A percentile compares a stretch with the other conserved stretches of the same genome.
phyloP scores from a whole-genome alignment of 2,797 vertebrate species.

The Argyrosomus regius region DNA sequence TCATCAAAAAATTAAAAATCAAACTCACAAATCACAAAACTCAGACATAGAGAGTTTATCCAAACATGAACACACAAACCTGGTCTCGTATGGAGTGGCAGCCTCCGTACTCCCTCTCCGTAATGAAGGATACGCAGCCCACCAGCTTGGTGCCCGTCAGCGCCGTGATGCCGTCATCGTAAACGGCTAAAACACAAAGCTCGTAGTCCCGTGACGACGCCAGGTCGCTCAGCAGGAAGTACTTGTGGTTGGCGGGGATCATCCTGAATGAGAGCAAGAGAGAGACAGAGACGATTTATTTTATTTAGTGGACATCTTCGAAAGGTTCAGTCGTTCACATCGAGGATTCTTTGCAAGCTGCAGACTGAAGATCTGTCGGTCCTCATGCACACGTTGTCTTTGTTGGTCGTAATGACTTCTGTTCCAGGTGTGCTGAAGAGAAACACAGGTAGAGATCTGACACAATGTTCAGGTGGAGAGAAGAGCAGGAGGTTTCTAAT shows the following conservation, averaged over 20 bases:
- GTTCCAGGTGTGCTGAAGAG: neutral
- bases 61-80: constrained; percentile 28
- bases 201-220: constrained; percentile 89
- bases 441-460: neutral
- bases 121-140: constrained; percentile 90
- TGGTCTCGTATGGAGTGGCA: constrained; percentile 90
- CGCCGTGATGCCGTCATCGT: constrained; percentile 87
- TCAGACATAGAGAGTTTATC: no score
- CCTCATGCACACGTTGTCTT: neutral
- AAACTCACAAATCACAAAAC: no score
- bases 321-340: no score
- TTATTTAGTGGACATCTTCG: no score
- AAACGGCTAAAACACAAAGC: constrained; percentile 90
- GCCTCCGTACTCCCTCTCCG: constrained; percentile 84
- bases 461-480: neutral
- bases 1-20: no score
- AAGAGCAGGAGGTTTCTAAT: constrained; percentile 13
- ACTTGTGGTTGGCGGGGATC: constrained; percentile 90
- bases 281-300: neutral
- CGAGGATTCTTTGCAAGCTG: no score
- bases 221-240: constrained; percentile 90
- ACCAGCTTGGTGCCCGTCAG: constrained; percentile 88
- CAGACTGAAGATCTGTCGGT: neutral
- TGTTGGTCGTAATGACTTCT: neutral
- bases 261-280: constrained; percentile 81